These are phyloP conservation scores for Stegana nigrithorax DNA, from an alignment of 2,888 invertebrate genomes.

Conservation along the genomic window DNA sequence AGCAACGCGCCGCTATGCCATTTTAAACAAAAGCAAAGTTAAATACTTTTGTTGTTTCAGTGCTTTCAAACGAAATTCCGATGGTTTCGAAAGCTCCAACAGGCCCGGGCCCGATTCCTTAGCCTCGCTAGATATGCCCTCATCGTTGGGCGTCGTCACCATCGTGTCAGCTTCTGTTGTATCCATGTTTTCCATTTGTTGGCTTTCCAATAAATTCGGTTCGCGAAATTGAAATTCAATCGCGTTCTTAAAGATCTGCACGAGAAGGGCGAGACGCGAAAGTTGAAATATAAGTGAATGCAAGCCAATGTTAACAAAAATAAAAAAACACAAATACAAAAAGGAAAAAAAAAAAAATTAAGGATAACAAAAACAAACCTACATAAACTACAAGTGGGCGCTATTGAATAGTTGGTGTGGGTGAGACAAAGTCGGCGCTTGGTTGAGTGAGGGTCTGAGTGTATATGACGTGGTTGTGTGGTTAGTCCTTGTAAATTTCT, in stretches of 20 bases:
- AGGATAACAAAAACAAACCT: slow-evolving; percentile 7
- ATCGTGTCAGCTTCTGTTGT: not conserved
- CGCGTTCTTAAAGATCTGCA: slow-evolving; percentile 64
- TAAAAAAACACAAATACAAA: slow-evolving; percentile 14
- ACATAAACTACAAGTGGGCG: not conserved
- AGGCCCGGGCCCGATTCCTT: slow-evolving; percentile 61
- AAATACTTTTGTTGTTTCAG: slow-evolving; percentile 66
- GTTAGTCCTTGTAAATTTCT: slow-evolving; percentile 39
- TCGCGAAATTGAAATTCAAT: slow-evolving; percentile 68
- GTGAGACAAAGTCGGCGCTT: no score
- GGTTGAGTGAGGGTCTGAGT: no score
- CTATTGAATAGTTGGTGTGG: not conserved
- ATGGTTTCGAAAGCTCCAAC: slow-evolving; percentile 67
- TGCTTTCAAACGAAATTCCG: slow-evolving; percentile 68
- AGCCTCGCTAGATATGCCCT: slow-evolving; percentile 44
- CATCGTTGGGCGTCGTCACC: slow-evolving; percentile 24
- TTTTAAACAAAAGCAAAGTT: no score
- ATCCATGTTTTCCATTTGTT: slow-evolving; percentile 52
- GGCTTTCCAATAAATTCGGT: slow-evolving; percentile 54
- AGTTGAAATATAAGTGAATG: not conserved
- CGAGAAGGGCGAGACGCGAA: slow-evolving; percentile 22
- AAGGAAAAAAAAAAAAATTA: slow-evolving; percentile 10
- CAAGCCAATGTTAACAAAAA: not conserved
- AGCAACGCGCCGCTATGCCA: slow-evolving; percentile 34
- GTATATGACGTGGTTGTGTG: slow-evolving; percentile 1